Conservation (phyloP, 2,888 invertebrate species). For the Parnassius orleans region DNA sequence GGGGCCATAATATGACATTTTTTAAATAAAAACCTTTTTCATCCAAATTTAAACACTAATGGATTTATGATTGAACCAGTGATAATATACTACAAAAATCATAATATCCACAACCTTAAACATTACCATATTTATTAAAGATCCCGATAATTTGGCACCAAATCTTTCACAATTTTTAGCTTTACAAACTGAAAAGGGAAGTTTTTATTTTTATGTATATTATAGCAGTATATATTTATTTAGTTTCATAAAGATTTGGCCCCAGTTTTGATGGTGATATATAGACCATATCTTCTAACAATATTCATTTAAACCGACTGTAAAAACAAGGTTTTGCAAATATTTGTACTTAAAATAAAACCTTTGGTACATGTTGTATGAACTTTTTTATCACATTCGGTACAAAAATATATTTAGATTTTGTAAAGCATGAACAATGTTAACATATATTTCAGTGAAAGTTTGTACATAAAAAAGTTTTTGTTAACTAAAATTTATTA, state of each 20-base stretch:
- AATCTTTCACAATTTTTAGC: constrained; percentile 3
- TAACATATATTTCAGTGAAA: constrained; percentile 6
- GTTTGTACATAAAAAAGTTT: constrained; percentile 9
- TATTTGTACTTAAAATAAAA: constrained; percentile 10
- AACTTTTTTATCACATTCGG: background rate
- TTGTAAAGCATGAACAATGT: background rate
- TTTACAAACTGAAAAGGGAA: too few species aligned
- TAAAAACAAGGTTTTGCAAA: constrained; percentile 13
- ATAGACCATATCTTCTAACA: constrained; percentile 8
- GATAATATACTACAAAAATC: too few species aligned
- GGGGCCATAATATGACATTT: too few species aligned
- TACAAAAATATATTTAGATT: constrained; percentile 22
- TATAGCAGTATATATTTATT: too few species aligned
- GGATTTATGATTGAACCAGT: too few species aligned
- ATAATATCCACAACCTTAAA: too few species aligned
- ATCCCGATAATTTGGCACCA: constrained; percentile 20
- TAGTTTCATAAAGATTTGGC: constrained; percentile 19
- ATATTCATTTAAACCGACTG: constrained; percentile 20
- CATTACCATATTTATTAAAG: too few species aligned
- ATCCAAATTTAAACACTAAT: too few species aligned
- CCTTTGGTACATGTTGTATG: constrained; percentile 7
- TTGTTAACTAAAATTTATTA: constrained; percentile 13
- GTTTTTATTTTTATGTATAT: too few species aligned
- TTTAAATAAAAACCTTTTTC: too few species aligned
- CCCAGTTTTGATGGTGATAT: constrained; percentile 12